Conservation (phyloP, 2,888 invertebrate species). For the Leptogaster cylindrica region DNA sequence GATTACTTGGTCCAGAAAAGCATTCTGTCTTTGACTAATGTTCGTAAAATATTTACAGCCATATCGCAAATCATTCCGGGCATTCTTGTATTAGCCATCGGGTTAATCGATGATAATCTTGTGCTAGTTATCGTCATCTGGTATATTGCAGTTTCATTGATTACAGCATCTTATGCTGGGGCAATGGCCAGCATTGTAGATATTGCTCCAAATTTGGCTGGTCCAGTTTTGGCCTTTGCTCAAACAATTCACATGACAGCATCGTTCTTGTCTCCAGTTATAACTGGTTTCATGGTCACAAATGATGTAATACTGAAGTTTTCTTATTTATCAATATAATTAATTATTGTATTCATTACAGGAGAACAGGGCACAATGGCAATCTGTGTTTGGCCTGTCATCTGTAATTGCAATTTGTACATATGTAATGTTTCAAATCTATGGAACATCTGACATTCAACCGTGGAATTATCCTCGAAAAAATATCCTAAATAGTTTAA, state of each 20-base stretch:
- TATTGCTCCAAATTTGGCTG: constrained; percentile 79
- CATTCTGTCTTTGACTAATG: constrained; percentile 68
- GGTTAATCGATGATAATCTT: constrained; percentile 70
- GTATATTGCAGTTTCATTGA: constrained; percentile 73
- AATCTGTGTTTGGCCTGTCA: constrained; percentile 70
- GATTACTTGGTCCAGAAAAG: constrained; percentile 68
- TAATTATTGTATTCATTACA: constrained; percentile 46
- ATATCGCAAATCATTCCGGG: constrained; percentile 74
- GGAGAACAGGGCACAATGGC: constrained; percentile 66
- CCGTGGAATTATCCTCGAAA: constrained; percentile 54
- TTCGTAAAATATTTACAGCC: constrained; percentile 73
- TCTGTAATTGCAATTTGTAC: constrained; percentile 68
- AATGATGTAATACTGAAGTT: constrained; percentile 63
- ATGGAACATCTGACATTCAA: constrained; percentile 70
- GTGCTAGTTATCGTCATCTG: constrained; percentile 67
- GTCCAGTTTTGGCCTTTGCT: constrained; percentile 74
- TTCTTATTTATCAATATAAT: background rate
- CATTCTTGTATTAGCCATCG: constrained; percentile 68
- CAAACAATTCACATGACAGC: constrained; percentile 81
- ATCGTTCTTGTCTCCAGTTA: constrained; percentile 72
- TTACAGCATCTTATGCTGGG: constrained; percentile 76
- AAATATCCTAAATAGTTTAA: no score
- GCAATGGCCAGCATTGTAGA: constrained; percentile 80
- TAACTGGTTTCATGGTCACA: constrained; percentile 68
- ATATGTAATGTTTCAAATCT: constrained; percentile 70